A percentile compares a stretch with the other conserved stretches of the same genome.
phyloP scores from a whole-genome alignment of 1,140 invertebrate species.

The Watersipora subatra region DNA sequence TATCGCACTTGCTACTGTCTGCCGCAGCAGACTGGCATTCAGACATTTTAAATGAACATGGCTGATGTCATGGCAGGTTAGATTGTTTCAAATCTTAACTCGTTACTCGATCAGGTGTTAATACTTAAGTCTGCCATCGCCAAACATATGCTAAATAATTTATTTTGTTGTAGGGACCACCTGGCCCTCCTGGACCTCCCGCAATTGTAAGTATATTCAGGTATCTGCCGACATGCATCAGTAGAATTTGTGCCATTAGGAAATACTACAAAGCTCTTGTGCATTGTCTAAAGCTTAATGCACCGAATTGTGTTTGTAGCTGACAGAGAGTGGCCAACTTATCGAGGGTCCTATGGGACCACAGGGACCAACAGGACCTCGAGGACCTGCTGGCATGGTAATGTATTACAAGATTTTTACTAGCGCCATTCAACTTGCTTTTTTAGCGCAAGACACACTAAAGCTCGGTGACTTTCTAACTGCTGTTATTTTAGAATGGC shows the following conservation, averaged over 20 bases:
- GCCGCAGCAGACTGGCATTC: no score
- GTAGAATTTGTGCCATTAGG: not conserved
- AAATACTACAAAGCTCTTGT: not conserved
- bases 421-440: not conserved
- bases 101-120: no score
- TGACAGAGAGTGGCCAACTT: not conserved
- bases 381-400: conserved; percentile 38
- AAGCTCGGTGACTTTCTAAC: no score
- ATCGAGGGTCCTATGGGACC: conserved; percentile 49
- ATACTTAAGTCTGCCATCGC: no score
- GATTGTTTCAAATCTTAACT: no score
- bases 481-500: not conserved
- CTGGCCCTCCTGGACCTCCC: not conserved
- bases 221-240: no score
- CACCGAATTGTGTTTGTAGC: not conserved
- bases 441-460: no score
- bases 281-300: not conserved
- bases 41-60: no score
- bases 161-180: not conserved
- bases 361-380: conserved; percentile 53
- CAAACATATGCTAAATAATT: no score
- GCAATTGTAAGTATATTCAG: not conserved
- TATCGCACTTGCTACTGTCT: no score
- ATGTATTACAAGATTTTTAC: not conserved
- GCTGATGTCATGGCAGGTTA: no score